phyloP scores from a whole-genome alignment of 2,888 invertebrate genomes.

The Neelides folsomi region DNA sequence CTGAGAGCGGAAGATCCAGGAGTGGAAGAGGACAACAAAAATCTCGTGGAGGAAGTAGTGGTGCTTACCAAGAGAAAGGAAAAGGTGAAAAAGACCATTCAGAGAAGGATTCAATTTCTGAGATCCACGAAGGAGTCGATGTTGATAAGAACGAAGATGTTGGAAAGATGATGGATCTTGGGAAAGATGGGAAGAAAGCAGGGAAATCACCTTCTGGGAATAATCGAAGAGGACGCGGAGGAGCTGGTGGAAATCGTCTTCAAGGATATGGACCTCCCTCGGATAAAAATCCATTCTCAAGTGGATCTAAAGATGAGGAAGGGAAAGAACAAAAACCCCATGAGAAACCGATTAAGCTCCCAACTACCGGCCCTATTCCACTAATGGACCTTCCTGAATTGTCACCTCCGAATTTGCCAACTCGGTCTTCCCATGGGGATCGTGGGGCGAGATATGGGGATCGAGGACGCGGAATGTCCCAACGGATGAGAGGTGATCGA shows the following conservation, averaged over 20 bases:
- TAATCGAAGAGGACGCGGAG: constrained; percentile 30
- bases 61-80: not conserved
- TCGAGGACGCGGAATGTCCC: constrained; percentile 11
- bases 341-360: constrained; percentile 3
- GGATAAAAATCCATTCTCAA: constrained; percentile 56
- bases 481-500: constrained; percentile 13
- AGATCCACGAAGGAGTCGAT: not conserved
- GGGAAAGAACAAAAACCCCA: not conserved
- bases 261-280: constrained; percentile 69
- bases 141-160: constrained; percentile 6
- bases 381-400: constrained; percentile 27
- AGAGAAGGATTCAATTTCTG: not conserved
- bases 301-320: not conserved
- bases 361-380: constrained; percentile 22
- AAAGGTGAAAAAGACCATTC: constrained; percentile 2
- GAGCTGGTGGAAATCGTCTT: constrained; percentile 45
- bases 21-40: constrained; percentile 2
- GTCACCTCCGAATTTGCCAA: constrained; percentile 22
- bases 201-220: constrained; percentile 16
- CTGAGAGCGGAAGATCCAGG: not conserved
- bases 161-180: constrained; percentile 9
- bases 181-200: constrained; percentile 9
- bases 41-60: constrained; percentile 3
- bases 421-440: constrained; percentile 11
- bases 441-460: constrained; percentile 7